A percentile compares a stretch with the other conserved stretches of the same genome.
Conservation (phyloP, 2,888 invertebrate species). For the Diplazon laetatorius region DNA sequence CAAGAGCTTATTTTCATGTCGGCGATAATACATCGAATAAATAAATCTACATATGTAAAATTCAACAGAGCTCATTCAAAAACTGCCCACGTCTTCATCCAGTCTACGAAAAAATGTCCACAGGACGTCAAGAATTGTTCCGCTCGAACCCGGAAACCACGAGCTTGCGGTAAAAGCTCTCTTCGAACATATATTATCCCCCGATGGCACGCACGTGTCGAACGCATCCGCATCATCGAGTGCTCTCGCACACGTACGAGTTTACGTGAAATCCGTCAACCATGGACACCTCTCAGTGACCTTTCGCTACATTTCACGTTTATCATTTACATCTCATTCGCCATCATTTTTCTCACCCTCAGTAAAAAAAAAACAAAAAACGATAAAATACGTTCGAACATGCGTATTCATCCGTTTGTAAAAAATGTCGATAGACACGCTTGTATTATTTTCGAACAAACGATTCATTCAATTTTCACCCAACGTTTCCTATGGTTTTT, state of each 20-base stretch:
- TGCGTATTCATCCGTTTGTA: slow-evolving; percentile 46
- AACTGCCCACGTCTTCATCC: neutral
- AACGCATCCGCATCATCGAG: slow-evolving; percentile 14
- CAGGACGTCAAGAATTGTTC: neutral
- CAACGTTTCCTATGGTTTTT: slow-evolving; percentile 29
- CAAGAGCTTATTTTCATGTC: no score
- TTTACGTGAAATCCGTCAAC: slow-evolving; percentile 32
- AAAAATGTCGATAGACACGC: slow-evolving; percentile 30
- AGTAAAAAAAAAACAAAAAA: slow-evolving; percentile 23
- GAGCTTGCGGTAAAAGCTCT: slow-evolving; percentile 17
- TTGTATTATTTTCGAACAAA: slow-evolving; percentile 37
- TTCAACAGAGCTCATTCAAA: neutral
- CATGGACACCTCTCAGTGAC: slow-evolving; percentile 20
- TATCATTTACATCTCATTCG: slow-evolving; percentile 44
- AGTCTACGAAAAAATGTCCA: slow-evolving; percentile 1
- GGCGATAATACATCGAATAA: no score
- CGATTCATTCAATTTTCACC: slow-evolving; percentile 43
- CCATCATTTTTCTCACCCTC: slow-evolving; percentile 32
- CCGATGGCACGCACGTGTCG: slow-evolving; percentile 2
- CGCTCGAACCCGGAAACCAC: neutral
- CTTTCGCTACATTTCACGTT: slow-evolving; percentile 44
- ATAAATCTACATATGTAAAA: no score
- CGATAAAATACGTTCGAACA: slow-evolving; percentile 28
- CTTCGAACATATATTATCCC: neutral
- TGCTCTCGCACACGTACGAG: slow-evolving; percentile 15